Evolutionary conservation across 2,797 vertebrate species (phyloP).

Genomic region (Microtus agrestis): DNA sequence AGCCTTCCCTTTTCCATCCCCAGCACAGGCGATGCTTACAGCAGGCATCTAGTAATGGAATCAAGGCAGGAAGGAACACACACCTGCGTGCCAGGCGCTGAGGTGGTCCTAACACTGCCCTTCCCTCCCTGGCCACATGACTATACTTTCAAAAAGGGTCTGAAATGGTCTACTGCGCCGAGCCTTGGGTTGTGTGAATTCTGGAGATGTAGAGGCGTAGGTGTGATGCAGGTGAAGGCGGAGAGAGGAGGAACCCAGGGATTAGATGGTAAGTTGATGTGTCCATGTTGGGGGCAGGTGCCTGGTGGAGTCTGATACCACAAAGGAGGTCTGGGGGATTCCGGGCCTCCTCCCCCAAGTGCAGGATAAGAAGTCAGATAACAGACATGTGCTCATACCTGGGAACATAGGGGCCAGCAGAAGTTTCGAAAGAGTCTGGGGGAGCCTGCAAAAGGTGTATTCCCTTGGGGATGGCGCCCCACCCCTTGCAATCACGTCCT

Average conservation of each 20-base stretch:
- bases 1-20: background rate
- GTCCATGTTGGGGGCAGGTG: background rate
- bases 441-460: background rate
- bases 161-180: background rate
- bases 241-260: background rate
- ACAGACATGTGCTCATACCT: background rate
- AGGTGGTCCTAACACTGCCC: background rate
- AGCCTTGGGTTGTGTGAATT: background rate
- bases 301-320: background rate
- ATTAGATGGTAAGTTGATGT: too few relatives aligned
- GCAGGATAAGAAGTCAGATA: background rate
- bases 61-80: background rate
- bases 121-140: background rate
- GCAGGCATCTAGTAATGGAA: background rate
- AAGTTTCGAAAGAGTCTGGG: background rate
- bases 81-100: background rate
- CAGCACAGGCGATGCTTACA: background rate
- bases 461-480: too few relatives aligned
- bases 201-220: too few relatives aligned
- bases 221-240: background rate
- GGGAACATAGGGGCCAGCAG: background rate
- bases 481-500: background rate
- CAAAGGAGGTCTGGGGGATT: background rate
- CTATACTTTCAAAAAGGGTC: background rate
- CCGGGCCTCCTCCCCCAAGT: too few relatives aligned